phyloP scores from a whole-genome alignment of 2,113 vertebrate species.

The Grantiella picta region DNA sequence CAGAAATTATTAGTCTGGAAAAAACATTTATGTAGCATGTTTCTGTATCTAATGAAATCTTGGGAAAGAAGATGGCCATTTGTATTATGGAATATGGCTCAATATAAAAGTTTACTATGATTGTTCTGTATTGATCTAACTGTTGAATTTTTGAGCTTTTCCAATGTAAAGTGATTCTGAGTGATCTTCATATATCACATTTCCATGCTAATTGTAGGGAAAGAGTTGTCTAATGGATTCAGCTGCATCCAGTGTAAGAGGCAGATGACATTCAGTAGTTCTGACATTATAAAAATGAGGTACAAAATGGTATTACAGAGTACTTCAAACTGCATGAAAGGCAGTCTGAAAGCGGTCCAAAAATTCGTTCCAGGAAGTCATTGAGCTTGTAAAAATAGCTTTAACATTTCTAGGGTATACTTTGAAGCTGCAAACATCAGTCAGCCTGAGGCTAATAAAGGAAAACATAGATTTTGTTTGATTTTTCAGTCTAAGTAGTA shows the following conservation, averaged over 20 bases:
- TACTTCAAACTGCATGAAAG: background rate
- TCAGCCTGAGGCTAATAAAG: background rate
- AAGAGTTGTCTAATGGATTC: conserved; percentile 12
- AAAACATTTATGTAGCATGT: background rate
- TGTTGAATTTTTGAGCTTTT: background rate
- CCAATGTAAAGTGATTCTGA: background rate
- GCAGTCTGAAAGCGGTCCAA: background rate
- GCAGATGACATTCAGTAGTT: conserved; percentile 1
- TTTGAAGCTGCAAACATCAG: background rate
- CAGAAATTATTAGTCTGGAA: background rate
- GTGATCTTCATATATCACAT: background rate
- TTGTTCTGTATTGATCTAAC: background rate
- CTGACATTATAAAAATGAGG: conserved; percentile 7
- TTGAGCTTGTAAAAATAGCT: background rate
- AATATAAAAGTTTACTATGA: background rate
- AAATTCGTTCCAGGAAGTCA: conserved; percentile 24
- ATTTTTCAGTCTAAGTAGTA: background rate
- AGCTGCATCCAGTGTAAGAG: background rate
- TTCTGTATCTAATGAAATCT: background rate
- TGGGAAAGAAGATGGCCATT: background rate
- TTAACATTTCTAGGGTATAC: background rate
- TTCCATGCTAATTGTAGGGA: conserved; percentile 8
- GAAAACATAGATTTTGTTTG: background rate
- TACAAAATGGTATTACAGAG: background rate
- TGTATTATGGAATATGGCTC: background rate